Percentiles rank a stretch among this genome's conserved stretches.
Evolutionary conservation across 2,888 invertebrate genomes (phyloP).

Genomic region (Hololepta plana): DNA sequence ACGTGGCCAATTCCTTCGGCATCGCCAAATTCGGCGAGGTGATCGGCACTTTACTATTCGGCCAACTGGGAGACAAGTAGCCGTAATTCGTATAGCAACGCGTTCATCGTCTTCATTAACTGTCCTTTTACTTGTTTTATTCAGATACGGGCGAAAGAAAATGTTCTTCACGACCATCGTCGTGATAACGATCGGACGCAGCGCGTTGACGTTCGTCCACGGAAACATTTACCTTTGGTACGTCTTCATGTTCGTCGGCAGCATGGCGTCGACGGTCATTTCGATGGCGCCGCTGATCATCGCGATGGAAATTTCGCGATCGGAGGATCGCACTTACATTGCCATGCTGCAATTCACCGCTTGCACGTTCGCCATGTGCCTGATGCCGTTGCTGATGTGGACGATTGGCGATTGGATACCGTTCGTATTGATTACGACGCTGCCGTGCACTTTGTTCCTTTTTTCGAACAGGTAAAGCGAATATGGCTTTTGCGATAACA

Average conservation of each 20-base stretch:
- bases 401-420: constrained; percentile 29
- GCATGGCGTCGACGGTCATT: constrained; percentile 27
- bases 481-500: too few species aligned
- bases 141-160: constrained; percentile 30
- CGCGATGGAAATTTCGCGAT: constrained; percentile 34
- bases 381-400: constrained; percentile 34
- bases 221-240: too few species aligned
- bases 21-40: constrained; percentile 33
- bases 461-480: constrained; percentile 30
- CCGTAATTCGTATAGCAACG: too few species aligned
- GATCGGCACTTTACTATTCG: constrained; percentile 34
- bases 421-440: constrained; percentile 30
- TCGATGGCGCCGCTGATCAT: constrained; percentile 32
- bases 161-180: constrained; percentile 30
- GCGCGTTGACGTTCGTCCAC: constrained; percentile 8
- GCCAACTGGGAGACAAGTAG: constrained; percentile 38
- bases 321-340: constrained; percentile 30
- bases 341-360: constrained; percentile 31
- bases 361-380: constrained; percentile 32
- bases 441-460: constrained; percentile 27
- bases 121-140: too few species aligned
- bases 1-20: constrained; percentile 32
- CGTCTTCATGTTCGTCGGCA: constrained; percentile 28
- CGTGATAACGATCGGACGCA: constrained; percentile 26
- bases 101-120: too few species aligned